Evolutionary conservation across 2,888 invertebrate species (phyloP).

Genomic region (Elgonia sp.): DNA sequence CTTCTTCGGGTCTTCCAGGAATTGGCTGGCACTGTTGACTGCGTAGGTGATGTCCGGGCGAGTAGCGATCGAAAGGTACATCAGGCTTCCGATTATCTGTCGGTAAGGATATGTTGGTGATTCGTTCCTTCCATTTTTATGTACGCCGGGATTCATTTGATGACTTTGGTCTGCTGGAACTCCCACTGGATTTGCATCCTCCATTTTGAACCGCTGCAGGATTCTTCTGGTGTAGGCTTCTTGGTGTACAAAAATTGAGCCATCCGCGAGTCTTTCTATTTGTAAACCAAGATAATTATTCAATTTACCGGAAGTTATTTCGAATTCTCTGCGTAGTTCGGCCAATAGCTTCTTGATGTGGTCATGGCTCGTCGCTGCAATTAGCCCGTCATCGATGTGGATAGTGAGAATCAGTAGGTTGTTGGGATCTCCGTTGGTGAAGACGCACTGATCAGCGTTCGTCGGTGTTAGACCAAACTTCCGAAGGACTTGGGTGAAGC

Average conservation of each 20-base stretch:
- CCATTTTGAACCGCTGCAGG: conserved; percentile 58
- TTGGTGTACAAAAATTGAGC: conserved; percentile 62
- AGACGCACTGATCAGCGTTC: conserved; percentile 77
- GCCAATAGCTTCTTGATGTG: not conserved
- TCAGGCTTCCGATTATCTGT: conserved; percentile 70
- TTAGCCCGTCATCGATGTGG: conserved; percentile 82
- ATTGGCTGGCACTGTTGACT: conserved; percentile 35
- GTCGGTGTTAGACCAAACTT: conserved; percentile 77
- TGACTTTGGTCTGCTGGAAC: conserved; percentile 13
- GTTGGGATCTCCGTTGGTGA: conserved; percentile 61
- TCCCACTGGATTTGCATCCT: conserved; percentile 8
- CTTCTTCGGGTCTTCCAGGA: conserved; percentile 61
- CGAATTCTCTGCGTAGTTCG: conserved; percentile 25
- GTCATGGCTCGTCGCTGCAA: not conserved
- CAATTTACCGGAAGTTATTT: conserved; percentile 28
- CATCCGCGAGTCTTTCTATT: conserved; percentile 19
- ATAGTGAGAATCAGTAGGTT: conserved; percentile 78
- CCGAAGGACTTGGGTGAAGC: conserved; percentile 77
- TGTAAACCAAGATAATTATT: conserved; percentile 14
- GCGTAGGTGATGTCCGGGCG: conserved; percentile 75
- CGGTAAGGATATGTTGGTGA: conserved; percentile 61
- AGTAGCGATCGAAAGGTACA: conserved; percentile 69
- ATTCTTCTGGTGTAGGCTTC: conserved; percentile 52
- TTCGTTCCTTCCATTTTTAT: not conserved
- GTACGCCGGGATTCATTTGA: not conserved